phyloP scores from a whole-genome alignment of 2,888 invertebrate species.

The Nymphalis polychloros region DNA sequence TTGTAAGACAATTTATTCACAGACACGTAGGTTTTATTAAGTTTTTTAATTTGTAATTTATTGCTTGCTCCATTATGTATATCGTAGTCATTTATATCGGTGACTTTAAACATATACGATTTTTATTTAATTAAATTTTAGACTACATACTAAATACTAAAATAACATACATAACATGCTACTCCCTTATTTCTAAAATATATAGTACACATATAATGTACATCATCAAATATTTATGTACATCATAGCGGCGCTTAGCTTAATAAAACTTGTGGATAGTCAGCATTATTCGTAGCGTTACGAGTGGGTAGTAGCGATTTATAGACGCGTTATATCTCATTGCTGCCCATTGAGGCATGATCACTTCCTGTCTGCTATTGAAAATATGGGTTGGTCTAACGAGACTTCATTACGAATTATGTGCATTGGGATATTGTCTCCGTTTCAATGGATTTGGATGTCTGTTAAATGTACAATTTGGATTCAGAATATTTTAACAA shows the following conservation, averaged over 20 bases:
- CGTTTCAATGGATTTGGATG: background rate
- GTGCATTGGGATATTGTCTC: conserved; percentile 13
- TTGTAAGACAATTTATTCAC: no score
- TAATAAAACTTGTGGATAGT: background rate
- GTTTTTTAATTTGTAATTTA: no score
- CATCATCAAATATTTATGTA: no score
- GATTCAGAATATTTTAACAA: background rate
- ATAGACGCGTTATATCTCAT: conserved; percentile 25
- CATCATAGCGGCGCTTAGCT: background rate
- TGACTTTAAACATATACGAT: no score
- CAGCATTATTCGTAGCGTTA: conserved; percentile 9
- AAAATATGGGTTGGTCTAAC: conserved; percentile 19
- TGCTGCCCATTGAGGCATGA: conserved; percentile 25
- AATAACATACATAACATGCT: no score
- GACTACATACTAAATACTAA: no score
- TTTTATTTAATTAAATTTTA: no score
- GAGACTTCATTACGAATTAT: conserved; percentile 20
- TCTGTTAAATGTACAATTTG: background rate
- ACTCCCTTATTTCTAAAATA: no score
- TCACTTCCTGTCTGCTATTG: conserved; percentile 22
- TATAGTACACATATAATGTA: no score
- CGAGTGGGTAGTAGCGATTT: conserved; percentile 23
- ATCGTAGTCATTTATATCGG: no score
- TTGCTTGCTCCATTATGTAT: no score
- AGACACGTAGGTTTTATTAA: no score